Percentiles rank a stretch among this genome's conserved stretches.
Evolutionary conservation across 1,140 invertebrate species (phyloP).

Genomic region (Drosophila sp.): DNA sequence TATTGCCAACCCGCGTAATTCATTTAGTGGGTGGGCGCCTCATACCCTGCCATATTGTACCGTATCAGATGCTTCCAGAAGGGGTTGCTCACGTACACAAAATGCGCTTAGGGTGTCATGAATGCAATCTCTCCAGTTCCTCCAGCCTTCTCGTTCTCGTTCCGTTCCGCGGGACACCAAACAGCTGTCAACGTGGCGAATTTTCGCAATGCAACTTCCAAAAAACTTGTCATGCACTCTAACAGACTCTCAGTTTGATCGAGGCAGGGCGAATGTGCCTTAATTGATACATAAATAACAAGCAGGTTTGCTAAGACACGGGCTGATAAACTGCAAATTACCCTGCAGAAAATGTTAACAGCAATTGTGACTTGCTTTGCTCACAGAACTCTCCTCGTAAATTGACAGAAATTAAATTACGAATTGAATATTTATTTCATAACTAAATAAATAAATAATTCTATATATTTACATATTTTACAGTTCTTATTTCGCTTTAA

Average conservation of each 20-base stretch:
- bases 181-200: constrained; percentile 56
- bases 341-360: background rate
- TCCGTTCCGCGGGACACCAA: constrained; percentile 32
- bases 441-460: no score
- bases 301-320: background rate
- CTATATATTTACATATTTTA: no score
- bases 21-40: constrained; percentile 60
- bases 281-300: constrained; percentile 62
- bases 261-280: constrained; percentile 4
- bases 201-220: constrained; percentile 49
- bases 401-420: no score
- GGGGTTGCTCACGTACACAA: constrained; percentile 25
- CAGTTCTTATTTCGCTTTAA: no score
- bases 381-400: no score
- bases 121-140: constrained; percentile 31
- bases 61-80: background rate
- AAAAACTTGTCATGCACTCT: constrained; percentile 49
- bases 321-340: background rate
- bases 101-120: constrained; percentile 62
- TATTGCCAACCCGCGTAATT: constrained; percentile 44
- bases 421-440: no score
- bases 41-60: background rate
- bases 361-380: no score
- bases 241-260: constrained; percentile 1
- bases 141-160: constrained; percentile 9